Percentiles rank a stretch among this genome's conserved stretches.
phyloP scores from a whole-genome alignment of 2,888 invertebrate species.

The Apodemia zela region DNA sequence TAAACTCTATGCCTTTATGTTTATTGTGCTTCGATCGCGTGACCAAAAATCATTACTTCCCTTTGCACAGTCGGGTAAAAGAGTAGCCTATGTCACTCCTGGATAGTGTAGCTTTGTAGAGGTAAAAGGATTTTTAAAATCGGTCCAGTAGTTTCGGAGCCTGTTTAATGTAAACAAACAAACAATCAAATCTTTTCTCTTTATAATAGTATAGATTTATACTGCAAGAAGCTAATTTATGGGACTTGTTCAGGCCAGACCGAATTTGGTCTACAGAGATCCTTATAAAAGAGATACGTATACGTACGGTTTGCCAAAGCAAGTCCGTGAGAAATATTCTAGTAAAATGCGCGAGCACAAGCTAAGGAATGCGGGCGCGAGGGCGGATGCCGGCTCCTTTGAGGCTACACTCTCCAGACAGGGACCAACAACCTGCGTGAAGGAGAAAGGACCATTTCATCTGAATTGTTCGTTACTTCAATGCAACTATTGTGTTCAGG shows the following conservation, averaged over 20 bases:
- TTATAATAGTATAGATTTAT: too few species aligned
- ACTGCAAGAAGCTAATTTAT: too few species aligned
- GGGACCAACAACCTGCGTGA: slow-evolving; percentile 64
- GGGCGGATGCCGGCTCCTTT: slow-evolving; percentile 77
- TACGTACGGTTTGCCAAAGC: slow-evolving; percentile 70
- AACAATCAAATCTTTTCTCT: too few species aligned
- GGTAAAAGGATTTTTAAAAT: too few species aligned
- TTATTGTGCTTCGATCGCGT: too few species aligned
- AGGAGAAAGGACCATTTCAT: slow-evolving; percentile 62
- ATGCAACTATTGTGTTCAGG: slow-evolving; percentile 36
- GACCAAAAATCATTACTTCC: too few species aligned
- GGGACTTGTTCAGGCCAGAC: slow-evolving; percentile 27
- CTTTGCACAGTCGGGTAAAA: too few species aligned
- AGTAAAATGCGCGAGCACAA: slow-evolving; percentile 61
- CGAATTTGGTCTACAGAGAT: slow-evolving; percentile 43
- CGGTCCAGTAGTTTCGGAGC: too few species aligned
- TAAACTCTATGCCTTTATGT: too few species aligned
- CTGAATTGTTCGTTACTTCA: slow-evolving; percentile 47
- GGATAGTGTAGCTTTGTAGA: too few species aligned
- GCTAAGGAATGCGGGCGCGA: slow-evolving; percentile 70
- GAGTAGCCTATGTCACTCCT: too few species aligned
- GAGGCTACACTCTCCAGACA: slow-evolving; percentile 63
- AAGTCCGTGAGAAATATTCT: slow-evolving; percentile 78
- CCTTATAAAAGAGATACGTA: slow-evolving; percentile 42
- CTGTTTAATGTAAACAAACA: too few species aligned